A percentile compares a stretch with the other conserved stretches of the same genome.
These are phyloP conservation scores for Engystomops pustulosus DNA, from an alignment of 2,113 vertebrate species.

Conservation along the genomic window DNA sequence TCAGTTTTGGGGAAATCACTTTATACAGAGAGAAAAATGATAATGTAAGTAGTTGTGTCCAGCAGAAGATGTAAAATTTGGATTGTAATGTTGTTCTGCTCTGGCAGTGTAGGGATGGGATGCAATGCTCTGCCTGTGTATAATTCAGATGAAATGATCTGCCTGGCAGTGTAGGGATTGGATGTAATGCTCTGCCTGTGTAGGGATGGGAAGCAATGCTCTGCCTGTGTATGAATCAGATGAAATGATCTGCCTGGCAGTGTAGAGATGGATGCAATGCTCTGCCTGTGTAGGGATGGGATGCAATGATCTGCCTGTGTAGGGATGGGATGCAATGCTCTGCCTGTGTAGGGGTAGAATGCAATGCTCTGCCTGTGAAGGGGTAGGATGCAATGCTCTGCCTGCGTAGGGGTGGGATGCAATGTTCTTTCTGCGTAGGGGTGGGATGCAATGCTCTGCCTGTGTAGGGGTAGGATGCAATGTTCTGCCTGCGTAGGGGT, in stretches of 20 bases:
- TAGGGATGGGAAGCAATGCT: neutral
- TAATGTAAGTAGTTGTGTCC: constrained; percentile 43
- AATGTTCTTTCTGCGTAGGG: too few species aligned
- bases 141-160: neutral
- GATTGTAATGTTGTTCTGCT: too few species aligned
- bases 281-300: too few species aligned
- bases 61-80: too few species aligned
- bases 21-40: neutral
- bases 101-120: neutral
- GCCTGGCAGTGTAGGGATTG: neutral
- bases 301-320: neutral
- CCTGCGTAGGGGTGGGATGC: too few species aligned
- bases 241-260: neutral
- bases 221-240: neutral
- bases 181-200: neutral
- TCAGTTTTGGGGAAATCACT: constrained; percentile 1
- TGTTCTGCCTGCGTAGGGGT: too few species aligned
- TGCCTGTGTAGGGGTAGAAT: neutral
- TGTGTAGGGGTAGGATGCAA: too few species aligned
- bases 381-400: neutral
- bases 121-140: neutral
- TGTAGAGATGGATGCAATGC: neutral
- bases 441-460: too few species aligned
- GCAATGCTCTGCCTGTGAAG: neutral
- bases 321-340: neutral